phyloP scores from a whole-genome alignment of 2,888 invertebrate species.

The Parnassius smintheus region DNA sequence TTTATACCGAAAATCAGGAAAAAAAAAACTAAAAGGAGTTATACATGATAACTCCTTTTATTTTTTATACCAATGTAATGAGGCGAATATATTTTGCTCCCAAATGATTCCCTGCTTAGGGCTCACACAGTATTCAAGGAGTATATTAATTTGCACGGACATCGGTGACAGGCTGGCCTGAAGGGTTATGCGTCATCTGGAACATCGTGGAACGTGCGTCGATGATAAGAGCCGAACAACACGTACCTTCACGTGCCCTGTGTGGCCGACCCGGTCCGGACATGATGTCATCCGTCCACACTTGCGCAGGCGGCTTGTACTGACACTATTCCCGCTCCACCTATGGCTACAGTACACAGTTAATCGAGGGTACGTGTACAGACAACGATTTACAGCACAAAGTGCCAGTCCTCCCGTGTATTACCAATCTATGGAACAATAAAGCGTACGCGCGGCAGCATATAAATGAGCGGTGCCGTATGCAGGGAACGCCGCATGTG shows the following conservation, averaged over 20 bases:
- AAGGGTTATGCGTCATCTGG: constrained; percentile 56
- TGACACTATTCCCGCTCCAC: constrained; percentile 56
- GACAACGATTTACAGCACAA: constrained; percentile 79
- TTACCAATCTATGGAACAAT: constrained; percentile 80
- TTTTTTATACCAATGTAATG: too few species aligned
- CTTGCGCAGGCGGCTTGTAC: constrained; percentile 66
- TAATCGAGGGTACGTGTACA: constrained; percentile 76
- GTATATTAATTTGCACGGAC: neutral
- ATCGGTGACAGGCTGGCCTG: constrained; percentile 30
- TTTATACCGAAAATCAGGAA: too few species aligned
- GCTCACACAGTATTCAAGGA: neutral
- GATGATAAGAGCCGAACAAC: constrained; percentile 52
- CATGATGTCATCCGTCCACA: constrained; percentile 73
- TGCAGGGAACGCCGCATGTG: constrained; percentile 68
- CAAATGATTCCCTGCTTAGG: too few species aligned
- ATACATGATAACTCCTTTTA: too few species aligned
- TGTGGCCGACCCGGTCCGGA: constrained; percentile 70
- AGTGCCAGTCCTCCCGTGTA: constrained; percentile 79
- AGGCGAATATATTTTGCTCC: too few species aligned
- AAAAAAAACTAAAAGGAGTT: too few species aligned
- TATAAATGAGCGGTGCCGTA: constrained; percentile 74
- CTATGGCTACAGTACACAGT: constrained; percentile 65
- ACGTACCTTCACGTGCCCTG: constrained; percentile 68
- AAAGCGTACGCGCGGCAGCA: constrained; percentile 69
- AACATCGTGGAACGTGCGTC: constrained; percentile 44